Base-by-base conservation (phyloP, 2,888 invertebrate species). In the Eulithis testata region DNA sequence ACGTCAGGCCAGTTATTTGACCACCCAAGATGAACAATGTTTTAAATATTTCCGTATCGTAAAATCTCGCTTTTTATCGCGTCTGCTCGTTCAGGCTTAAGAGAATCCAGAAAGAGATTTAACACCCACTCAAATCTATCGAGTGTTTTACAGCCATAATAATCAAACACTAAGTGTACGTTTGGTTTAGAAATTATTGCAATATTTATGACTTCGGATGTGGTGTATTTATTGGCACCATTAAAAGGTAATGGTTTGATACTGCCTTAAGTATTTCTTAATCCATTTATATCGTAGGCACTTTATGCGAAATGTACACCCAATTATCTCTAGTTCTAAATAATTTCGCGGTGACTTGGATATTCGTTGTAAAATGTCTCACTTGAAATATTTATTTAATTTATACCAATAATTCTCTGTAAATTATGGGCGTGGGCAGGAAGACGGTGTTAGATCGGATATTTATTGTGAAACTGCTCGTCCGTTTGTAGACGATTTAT, bases 21-120 rank as follows among this genome's bases (percentile, higher is more conserved):
- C 92, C 91, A 92, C 91, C 92, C 91, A 92, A 87, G 91, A 85
- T 79, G 91, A 86, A 90, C 89, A 91, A 87, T 90, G 89, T 86
- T 88, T 86, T 81, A 80, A 80, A 85, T 84, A 87, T 84, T 81
- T 77, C 77, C 78, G 82, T 90, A 92, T 91, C 90, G 82, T 91
- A 92, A 92, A 91, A 92, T 91, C 92, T 89, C 74, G 76, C 83
- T 87, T 90, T 90, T 91, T 91, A 91, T 91, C 88, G 82, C 81
- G 76, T 78, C 78, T 79, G 81, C 80, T 79, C 82, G 80, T 87
- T 83, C 75, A 73, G 76, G 74, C 79, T 78, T 81, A 83, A 82
- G 79, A 81, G 80, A 82, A 87, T 84, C 81, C 63, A 79, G 84
- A 85, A 82, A 87, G 85, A 88, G 86, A 86, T 86, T 86, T 84